Percentiles rank a stretch among this genome's conserved stretches.
Evolutionary conservation across 2,888 invertebrate genomes (phyloP).

Genomic region (Pemphredon lugubris): DNA sequence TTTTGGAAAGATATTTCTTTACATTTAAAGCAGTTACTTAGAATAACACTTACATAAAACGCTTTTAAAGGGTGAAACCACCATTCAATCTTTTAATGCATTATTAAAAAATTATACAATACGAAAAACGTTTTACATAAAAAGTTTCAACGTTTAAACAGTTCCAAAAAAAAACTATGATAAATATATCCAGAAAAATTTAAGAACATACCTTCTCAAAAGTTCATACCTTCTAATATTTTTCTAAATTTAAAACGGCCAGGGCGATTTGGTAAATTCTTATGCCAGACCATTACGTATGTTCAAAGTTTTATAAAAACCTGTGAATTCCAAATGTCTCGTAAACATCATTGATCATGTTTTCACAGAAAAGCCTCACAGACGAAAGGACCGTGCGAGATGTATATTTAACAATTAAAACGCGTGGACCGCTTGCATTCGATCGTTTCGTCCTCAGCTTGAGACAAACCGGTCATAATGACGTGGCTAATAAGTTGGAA

Average conservation of each 20-base stretch:
- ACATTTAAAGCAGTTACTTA: too few relatives aligned
- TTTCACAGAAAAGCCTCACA: slow-evolving; percentile 62
- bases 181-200: too few relatives aligned
- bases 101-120: too few relatives aligned
- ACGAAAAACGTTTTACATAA: too few relatives aligned
- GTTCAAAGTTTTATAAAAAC: not conserved
- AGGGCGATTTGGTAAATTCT: not conserved
- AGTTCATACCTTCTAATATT: not conserved
- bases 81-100: too few relatives aligned
- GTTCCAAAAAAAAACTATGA: too few relatives aligned
- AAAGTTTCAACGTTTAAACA: too few relatives aligned
- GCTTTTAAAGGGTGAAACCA: too few relatives aligned
- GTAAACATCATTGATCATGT: not conserved
- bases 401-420: slow-evolving; percentile 71
- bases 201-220: too few relatives aligned
- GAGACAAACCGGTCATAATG: slow-evolving; percentile 65
- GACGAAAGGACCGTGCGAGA: slow-evolving; percentile 60
- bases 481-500: slow-evolving; percentile 65
- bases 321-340: not conserved
- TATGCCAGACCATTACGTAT: too few relatives aligned
- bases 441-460: slow-evolving; percentile 69
- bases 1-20: too few relatives aligned
- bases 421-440: slow-evolving; percentile 76
- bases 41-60: too few relatives aligned
- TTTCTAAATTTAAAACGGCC: not conserved